Conservation (phyloP, 2,888 invertebrate genomes). For the Ditylenchus weischeri region DNA sequence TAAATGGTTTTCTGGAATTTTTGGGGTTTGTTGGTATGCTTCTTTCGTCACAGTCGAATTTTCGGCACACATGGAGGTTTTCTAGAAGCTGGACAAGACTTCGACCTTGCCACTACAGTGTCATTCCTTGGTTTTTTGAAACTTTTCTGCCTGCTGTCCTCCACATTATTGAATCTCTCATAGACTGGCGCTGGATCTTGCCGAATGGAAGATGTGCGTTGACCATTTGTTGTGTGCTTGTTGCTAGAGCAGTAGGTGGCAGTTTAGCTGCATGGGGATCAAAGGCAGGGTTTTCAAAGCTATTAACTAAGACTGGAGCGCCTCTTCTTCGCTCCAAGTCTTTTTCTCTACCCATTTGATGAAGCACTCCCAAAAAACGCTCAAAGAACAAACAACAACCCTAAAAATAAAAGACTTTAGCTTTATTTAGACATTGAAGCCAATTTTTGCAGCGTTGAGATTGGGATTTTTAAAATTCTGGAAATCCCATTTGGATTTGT, state of each 20-base stretch:
- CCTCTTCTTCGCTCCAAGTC: not conserved
- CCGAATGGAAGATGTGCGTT: not conserved
- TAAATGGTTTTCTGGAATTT: no score
- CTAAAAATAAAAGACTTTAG: not conserved
- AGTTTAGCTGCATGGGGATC: not conserved
- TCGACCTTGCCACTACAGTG: not conserved
- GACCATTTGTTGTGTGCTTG: not conserved
- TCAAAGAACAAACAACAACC: conserved; percentile 11
- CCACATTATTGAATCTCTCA: not conserved
- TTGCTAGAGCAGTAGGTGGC: not conserved
- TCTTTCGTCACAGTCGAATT: conserved; percentile 2
- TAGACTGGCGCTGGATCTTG: not conserved
- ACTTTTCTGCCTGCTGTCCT: not conserved
- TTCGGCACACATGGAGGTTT: not conserved
- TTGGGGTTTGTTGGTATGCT: no score
- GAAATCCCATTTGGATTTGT: no score
- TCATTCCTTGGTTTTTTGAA: no score
- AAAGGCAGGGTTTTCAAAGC: conserved; percentile 12
- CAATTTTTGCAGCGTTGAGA: no score
- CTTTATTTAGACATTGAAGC: no score
- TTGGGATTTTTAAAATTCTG: no score
- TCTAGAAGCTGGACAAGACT: conserved; percentile 1
- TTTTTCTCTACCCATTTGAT: conserved; percentile 15
- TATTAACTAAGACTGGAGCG: not conserved
- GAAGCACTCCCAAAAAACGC: conserved; percentile 5